Conservation (phyloP, 2,797 vertebrate species). For the Rallus crepitans region DNA sequence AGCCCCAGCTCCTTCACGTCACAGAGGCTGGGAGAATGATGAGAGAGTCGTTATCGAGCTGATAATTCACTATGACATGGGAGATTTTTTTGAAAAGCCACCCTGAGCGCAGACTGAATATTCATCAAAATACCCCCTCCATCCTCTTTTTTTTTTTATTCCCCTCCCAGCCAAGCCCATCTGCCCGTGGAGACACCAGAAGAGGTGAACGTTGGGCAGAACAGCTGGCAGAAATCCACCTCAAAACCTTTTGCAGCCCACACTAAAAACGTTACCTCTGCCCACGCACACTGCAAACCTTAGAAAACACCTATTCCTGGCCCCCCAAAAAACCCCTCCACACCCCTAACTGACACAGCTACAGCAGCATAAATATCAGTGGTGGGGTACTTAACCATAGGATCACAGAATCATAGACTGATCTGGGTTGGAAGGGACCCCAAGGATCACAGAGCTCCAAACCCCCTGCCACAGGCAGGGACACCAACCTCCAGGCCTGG, state of each 20-base stretch:
- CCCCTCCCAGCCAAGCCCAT: neutral
- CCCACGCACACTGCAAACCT: neutral
- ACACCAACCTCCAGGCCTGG: no score
- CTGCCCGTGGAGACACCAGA: neutral
- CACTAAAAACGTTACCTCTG: neutral
- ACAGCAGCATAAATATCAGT: rapidly evolving
- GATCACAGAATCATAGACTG: no score
- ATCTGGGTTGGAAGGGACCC: no score
- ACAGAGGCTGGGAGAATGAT: neutral
- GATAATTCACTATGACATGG: neutral
- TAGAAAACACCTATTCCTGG: neutral
- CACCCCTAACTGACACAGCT: neutral
- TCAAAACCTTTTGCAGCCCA: neutral
- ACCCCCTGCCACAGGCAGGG: no score
- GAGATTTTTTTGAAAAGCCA: neutral
- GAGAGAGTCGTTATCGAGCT: neutral
- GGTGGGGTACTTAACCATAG: neutral
- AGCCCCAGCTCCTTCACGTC: neutral
- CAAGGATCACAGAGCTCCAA: no score
- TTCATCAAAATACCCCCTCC: neutral
- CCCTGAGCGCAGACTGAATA: neutral
- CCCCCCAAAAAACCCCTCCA: neutral
- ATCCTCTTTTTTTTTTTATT: neutral
- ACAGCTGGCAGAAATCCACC: neutral
- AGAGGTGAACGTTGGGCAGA: neutral